These are phyloP conservation scores for Sebastes itinus DNA, from an alignment of 2,797 vertebrate species.

Conservation along the genomic window DNA sequence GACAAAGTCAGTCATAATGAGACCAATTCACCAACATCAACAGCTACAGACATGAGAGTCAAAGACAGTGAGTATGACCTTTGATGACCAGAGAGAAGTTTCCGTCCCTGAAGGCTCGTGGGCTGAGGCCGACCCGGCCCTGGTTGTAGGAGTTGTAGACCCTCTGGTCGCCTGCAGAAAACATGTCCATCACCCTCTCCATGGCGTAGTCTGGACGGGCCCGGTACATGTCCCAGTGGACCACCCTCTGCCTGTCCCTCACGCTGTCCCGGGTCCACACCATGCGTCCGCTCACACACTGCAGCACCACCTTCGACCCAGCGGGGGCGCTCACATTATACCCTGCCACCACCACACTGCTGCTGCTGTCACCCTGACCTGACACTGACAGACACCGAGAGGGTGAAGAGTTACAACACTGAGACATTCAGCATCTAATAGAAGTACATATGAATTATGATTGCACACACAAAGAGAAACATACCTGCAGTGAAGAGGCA, in stretches of 20 bases:
- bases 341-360: conserved; percentile 87
- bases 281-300: conserved; percentile 93
- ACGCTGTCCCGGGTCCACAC: conserved; percentile 92
- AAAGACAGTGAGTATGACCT: conserved; percentile 74
- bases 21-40: not conserved
- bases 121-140: conserved; percentile 83
- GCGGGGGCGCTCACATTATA: conserved; percentile 83
- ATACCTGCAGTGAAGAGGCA: conserved; percentile 70
- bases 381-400: conserved; percentile 54
- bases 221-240: conserved; percentile 92
- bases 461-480: conserved; percentile 11
- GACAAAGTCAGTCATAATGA: not conserved
- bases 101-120: conserved; percentile 88
- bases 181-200: conserved; percentile 92
- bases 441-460: not conserved
- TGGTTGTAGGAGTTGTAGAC: conserved; percentile 89
- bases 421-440: not conserved
- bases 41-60: not conserved
- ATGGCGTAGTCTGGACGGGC: conserved; percentile 71
- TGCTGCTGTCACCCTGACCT: conserved; percentile 77
- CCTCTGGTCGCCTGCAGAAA: conserved; percentile 90
- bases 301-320: conserved; percentile 84
- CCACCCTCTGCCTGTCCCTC: conserved; percentile 91
- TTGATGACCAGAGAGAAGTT: conserved; percentile 96
- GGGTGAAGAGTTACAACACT: not conserved